A percentile compares a stretch with the other conserved stretches of the same genome.
These are phyloP conservation scores for Pelagia noctiluca DNA, from an alignment of 30 jellyfish, hydroid and myxozoan species.

Conservation along the genomic window DNA sequence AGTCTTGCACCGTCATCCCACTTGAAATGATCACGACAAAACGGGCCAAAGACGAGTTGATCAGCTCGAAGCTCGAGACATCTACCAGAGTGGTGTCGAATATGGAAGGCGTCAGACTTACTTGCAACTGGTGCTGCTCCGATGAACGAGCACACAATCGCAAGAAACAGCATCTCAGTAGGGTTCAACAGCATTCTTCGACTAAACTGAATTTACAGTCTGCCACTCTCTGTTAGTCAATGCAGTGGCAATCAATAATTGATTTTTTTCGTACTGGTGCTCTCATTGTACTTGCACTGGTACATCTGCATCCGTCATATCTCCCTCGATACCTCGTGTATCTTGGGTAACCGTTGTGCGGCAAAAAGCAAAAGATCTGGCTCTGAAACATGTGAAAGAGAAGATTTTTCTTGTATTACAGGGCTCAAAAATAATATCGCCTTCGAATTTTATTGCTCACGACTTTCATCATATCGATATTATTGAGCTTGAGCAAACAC, in stretches of 20 bases:
- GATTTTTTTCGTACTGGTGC: not conserved
- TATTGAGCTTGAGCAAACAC: no score
- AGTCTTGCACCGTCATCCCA: slow-evolving; percentile 60
- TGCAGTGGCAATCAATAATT: not conserved
- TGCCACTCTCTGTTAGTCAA: not conserved
- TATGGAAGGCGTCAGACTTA: slow-evolving; percentile 7
- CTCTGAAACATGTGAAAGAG: no score
- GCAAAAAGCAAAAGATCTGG: no score
- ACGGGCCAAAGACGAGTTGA: slow-evolving; percentile 15
- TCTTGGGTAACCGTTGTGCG: no score
- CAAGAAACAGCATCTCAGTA: not conserved
- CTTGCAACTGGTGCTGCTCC: not conserved
- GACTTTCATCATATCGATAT: no score
- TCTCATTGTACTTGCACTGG: not conserved
- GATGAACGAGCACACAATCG: not conserved
- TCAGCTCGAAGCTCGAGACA: slow-evolving; percentile 40
- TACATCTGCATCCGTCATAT: no score
- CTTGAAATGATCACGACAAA: slow-evolving; percentile 47
- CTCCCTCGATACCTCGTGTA: no score
- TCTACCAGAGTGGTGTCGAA: slow-evolving; percentile 33
- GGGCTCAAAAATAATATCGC: no score
- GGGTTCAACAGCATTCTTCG: not conserved
- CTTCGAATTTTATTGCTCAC: no score
- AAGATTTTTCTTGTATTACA: no score
- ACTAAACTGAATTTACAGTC: not conserved